Evolutionary conservation across 2,888 invertebrate species (phyloP), one percentile per base, ranked within the genome.

Genomic region (Mesorhabditis spiculigera): DNA sequence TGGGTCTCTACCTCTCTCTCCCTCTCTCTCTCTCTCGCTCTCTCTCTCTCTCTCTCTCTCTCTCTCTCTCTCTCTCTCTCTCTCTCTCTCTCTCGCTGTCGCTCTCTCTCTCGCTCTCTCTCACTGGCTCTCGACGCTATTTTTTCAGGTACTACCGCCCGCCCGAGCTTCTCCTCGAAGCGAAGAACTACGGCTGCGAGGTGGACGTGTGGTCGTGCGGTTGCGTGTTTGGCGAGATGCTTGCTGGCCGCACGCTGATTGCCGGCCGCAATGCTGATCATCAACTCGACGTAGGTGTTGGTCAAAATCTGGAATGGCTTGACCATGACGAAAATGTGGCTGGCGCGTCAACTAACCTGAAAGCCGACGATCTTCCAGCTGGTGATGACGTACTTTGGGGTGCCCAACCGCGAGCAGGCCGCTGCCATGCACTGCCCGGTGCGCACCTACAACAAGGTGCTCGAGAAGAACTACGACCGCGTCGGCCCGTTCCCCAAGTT

Each of bases 181-280:
- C 79, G 5, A 90, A 95, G n/a, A 93, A 95, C 87, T 98, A 98
- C 84, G 95, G 95, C 0, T 93, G 95, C 0, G 93, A 95, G 0
- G 94, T 42, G 75, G 80, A 80, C 65, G 71, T 76, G 3, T 80
- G 80, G 80, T 79, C 79, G 5, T 72, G 71, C 44, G 80, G 78
- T 5, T 80, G 80, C 70, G 76, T 79, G 1, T 72, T 79, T 50
- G 79, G 74, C 13, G 80, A 80, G 67, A 68, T 80, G 45, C 70
- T 80, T 4, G 71, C 72, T 41, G 76, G 77, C 4, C 66, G 70
- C 4, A 72, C 75, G 4, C 69, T 79, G n/a, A 65, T 79, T 50
- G 70, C 77, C 8, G 80, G 80, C 16, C 65, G 70, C 5, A 74
- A 71, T 45, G 71, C 75, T 3, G 67, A 58, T 43, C 68, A 78